A percentile compares a stretch with the other conserved stretches of the same genome.
Evolutionary conservation across 2,888 invertebrate genomes (phyloP).

Genomic region (Spilarctia lutea): DNA sequence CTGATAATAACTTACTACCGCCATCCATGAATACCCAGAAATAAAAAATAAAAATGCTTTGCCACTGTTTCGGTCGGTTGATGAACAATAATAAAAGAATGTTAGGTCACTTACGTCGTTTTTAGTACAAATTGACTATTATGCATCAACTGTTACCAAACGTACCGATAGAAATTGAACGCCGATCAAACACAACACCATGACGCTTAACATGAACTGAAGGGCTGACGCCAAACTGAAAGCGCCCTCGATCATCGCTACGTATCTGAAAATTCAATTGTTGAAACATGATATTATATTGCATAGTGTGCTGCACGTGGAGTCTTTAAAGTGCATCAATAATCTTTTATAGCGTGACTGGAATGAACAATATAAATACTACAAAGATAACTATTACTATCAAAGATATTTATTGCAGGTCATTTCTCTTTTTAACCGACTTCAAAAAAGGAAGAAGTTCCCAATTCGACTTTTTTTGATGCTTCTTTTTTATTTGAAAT

Average conservation of each 20-base stretch:
- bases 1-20: no score
- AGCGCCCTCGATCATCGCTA: slow-evolving; percentile 80
- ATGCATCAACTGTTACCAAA: neutral
- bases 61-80: no score
- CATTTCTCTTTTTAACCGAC: neutral
- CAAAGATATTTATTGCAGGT: neutral
- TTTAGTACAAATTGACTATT: neutral
- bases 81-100: no score
- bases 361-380: neutral
- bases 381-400: neutral
- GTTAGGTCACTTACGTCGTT: neutral
- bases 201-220: slow-evolving; percentile 83
- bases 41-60: no score
- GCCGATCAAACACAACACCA: slow-evolving; percentile 82
- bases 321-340: neutral
- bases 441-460: no score
- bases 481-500: no score
- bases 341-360: neutral
- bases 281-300: neutral
- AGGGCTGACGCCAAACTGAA: slow-evolving; percentile 82
- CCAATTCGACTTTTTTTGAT: no score
- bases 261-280: slow-evolving; percentile 73
- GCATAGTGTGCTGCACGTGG: neutral
- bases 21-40: no score
- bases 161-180: slow-evolving; percentile 81